These are phyloP conservation scores for Aromia moschata DNA, from an alignment of 2,888 invertebrate genomes.

Conservation along the genomic window DNA sequence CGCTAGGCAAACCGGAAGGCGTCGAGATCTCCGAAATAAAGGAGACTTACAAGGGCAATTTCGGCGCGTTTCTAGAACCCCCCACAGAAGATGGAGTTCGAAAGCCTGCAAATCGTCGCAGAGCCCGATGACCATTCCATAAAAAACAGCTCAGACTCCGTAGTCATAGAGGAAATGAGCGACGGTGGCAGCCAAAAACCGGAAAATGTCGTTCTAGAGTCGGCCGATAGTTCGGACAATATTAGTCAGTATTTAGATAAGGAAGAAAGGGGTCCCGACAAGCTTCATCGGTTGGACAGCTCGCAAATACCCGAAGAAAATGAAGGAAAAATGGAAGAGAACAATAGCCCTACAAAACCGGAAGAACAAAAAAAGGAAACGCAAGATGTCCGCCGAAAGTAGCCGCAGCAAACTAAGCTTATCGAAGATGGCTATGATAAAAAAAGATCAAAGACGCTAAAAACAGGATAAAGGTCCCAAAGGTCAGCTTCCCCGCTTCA, in stretches of 20 bases:
- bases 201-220: slow-evolving; percentile 47
- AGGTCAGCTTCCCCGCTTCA: slow-evolving; percentile 43
- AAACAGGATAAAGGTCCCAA: slow-evolving; percentile 55
- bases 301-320: slow-evolving; percentile 26
- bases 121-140: slow-evolving; percentile 39
- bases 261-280: slow-evolving; percentile 47
- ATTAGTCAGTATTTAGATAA: slow-evolving; percentile 62
- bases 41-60: slow-evolving; percentile 10
- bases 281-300: slow-evolving; percentile 24
- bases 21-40: slow-evolving; percentile 42
- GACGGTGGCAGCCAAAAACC: slow-evolving; percentile 32
- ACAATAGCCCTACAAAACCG: slow-evolving; percentile 14
- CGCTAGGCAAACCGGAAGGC: slow-evolving; percentile 40
- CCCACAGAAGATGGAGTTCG: slow-evolving; percentile 12
- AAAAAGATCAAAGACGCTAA: slow-evolving; percentile 55
- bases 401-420: slow-evolving; percentile 50
- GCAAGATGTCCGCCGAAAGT: slow-evolving; percentile 53
- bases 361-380: slow-evolving; percentile 43
- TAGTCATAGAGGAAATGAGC: slow-evolving; percentile 35
- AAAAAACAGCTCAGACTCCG: slow-evolving; percentile 33
- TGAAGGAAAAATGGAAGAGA: no score
- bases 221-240: slow-evolving; percentile 59
- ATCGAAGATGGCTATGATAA: slow-evolving; percentile 48
- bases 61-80: background rate
- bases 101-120: slow-evolving; percentile 27